Evolutionary conservation across 2,113 vertebrate species (phyloP), one percentile per base, ranked within the genome.

Genomic region (Catharus bicknelli): DNA sequence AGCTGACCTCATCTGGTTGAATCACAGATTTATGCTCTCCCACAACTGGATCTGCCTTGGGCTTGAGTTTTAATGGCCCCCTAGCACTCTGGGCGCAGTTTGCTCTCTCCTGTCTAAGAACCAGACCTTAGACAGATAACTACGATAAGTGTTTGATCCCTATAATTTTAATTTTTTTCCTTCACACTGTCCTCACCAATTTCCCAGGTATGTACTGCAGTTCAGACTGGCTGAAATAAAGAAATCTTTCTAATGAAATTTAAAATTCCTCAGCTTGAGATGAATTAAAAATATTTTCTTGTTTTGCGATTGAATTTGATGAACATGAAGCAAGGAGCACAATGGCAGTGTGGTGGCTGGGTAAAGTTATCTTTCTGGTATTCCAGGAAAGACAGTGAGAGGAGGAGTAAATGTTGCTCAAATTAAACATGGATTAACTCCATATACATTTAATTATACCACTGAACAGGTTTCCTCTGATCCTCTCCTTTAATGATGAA

Each of bases 71-170:
- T 48, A 76, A 34, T 21, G 40, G 7, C 5, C 8, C 8, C 23
- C 21, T 68, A 58, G 4, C 22, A 72, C 7, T 34, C 17, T 64
- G 10, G 8, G 7, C 5, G 47, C 14, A 64, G 2, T 14, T 59
- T 54, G 9, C 40, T 92, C 48, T 14, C 25, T 81, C 11, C 21
- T 66, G 16, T 64, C n/a, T 77, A 26, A 55, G 53, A 89, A 63
- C 59, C 69, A 88, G 38, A 53, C 40, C 6, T 57, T 36, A 82
- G 36, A 32, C 11, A n/a, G 21, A 43, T 10, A 83, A 13, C 26
- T 53, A 15, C 0, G 0, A 40, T 13, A 69, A 19, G 21, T 78
- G 11, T 67, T 61, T 1, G 1, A 69, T 58, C 12, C 17, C 7
- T 54, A 34, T 29, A 10, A 25, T 23, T 34, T 16, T 48, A 50